Evolutionary conservation across 1,140 invertebrate genomes (phyloP).

Genomic region (Orchesella cincta): DNA sequence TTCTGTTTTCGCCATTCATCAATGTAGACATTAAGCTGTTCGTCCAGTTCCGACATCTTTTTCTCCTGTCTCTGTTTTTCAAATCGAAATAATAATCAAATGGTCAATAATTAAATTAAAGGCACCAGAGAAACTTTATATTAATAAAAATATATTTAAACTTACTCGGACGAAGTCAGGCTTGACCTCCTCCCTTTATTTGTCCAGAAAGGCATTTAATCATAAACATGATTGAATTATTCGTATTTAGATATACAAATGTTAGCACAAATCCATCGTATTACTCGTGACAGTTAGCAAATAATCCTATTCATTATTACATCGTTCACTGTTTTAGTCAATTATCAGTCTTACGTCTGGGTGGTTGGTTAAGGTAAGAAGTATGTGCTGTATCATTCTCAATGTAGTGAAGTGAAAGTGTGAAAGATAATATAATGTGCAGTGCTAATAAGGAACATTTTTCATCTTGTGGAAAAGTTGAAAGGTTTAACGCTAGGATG

Average conservation of each 20-base stretch:
- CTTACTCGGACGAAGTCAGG: slow-evolving; percentile 52
- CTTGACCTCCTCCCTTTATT: slow-evolving; percentile 28
- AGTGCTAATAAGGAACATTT: too few relatives aligned
- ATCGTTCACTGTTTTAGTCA: neutral
- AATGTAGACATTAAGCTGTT: slow-evolving; percentile 93
- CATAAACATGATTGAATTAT: slow-evolving; percentile 6
- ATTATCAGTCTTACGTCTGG: neutral
- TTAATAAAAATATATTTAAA: slow-evolving; percentile 54
- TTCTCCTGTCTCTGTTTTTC: slow-evolving; percentile 78
- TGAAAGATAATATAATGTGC: too few relatives aligned
- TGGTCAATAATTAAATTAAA: slow-evolving; percentile 48
- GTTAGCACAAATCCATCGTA: neutral
- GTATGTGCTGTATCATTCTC: too few relatives aligned
- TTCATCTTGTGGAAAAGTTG: too few relatives aligned
- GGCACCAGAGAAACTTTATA: slow-evolving; percentile 54
- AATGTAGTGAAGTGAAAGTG: too few relatives aligned
- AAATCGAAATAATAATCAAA: slow-evolving; percentile 33
- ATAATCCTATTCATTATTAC: neutral
- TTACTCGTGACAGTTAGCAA: neutral
- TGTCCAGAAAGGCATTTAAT: neutral
- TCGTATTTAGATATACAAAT: neutral
- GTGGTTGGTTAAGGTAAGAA: too few relatives aligned
- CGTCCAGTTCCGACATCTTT: slow-evolving; percentile 90
- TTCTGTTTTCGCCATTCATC: slow-evolving; percentile 93
- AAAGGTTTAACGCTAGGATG: too few relatives aligned